Conservation (phyloP, 2,888 invertebrate species). For the Sericinus montela region DNA sequence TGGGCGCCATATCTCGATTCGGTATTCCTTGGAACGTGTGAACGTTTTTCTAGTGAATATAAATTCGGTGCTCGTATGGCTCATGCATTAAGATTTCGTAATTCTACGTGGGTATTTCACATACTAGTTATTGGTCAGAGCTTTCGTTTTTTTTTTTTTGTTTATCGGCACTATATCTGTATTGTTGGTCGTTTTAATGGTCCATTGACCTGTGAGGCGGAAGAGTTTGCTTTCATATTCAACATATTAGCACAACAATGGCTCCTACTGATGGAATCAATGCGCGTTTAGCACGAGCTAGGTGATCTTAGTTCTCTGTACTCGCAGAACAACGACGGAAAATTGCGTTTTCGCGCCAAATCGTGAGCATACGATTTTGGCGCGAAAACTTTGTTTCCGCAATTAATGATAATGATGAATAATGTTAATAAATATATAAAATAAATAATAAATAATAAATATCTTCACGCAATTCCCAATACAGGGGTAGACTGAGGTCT, state of each 20-base stretch:
- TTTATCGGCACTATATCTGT: constrained; percentile 23
- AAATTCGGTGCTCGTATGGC: constrained; percentile 45
- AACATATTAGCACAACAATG: constrained; percentile 19
- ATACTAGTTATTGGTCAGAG: constrained; percentile 23
- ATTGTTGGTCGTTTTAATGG: constrained; percentile 17
- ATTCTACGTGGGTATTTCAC: constrained; percentile 37
- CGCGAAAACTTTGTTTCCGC: no score
- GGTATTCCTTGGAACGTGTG: constrained; percentile 45
- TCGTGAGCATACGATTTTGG: no score
- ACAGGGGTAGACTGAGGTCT: no score
- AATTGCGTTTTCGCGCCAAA: no score
- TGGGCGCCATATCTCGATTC: constrained; percentile 47
- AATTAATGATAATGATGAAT: no score
- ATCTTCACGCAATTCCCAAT: no score
- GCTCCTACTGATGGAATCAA: constrained; percentile 7
- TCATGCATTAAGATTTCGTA: constrained; percentile 44
- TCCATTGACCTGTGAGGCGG: constrained; percentile 14
- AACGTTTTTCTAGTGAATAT: constrained; percentile 49
- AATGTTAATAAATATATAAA: no score
- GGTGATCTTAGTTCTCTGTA: not conserved
- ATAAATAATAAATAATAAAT: no score
- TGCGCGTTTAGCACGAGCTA: not conserved
- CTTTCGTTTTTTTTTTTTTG: constrained; percentile 29
- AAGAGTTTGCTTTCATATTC: constrained; percentile 25
- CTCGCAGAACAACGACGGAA: no score